Base-by-base conservation (phyloP, 2,888 invertebrate species). In the Sphecodes monilicornis region DNA sequence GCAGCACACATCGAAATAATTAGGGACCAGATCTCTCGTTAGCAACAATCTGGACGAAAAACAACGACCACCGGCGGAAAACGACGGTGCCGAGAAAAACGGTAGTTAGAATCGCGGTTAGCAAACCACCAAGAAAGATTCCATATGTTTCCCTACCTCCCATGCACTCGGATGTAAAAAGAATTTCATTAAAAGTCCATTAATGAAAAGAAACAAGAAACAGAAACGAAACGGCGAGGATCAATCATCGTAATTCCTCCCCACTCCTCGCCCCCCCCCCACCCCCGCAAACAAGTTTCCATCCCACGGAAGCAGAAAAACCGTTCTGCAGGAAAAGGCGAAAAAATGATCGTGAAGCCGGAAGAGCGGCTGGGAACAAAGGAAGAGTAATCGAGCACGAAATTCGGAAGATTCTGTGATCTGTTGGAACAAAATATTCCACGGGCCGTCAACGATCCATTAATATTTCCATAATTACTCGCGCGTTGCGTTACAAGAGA, bases 141-240 rank as follows among this genome's bases (percentile, higher is more conserved):
- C 29, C 26, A 69, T 41, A 41, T 39, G 18, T 18, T 4, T 29
- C 22, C 32, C 70, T 10, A 0, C 29, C 10, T 8, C 22, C 50
- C 50, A n/a, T n/a, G 29, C 26, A 29, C 26, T 29, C 43, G 46
- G 10, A 70, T 32, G 29, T 29, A 46, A 70, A 70, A 43, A 46
- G 70, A 70, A 70, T 70, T 41, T 46, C 70, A 46, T 70, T 70
- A 70, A 46, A 70, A 70, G 41, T 70, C 70, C 70, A 70, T 70
- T 70, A 70, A 66, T 66, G 36, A 29, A 46, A 32, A 46, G 46
- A 46, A 32, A 70, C 46, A 46, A 70, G 70, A 46, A 70, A 70
- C 70, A 46, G 46, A 22, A 70, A 29, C 11, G 29, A 36, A 66
- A 66, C 36, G 11, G 70, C 4, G 29, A 46, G 43, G 70, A 70